Evolutionary conservation across 2,888 invertebrate species (phyloP).

Genomic region (Schizotus pectinicornis): DNA sequence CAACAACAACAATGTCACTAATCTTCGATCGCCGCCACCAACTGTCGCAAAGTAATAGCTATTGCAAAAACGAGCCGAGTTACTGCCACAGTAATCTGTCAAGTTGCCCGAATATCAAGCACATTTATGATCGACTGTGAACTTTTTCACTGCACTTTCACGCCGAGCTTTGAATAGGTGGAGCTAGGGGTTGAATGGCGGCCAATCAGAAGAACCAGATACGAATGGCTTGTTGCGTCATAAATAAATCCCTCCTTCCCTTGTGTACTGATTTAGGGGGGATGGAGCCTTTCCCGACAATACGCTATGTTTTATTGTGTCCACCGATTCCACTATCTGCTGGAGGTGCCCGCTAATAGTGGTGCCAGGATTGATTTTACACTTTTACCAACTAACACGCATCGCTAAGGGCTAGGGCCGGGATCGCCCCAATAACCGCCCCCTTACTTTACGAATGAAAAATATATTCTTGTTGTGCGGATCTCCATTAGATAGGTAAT

Average conservation of each 20-base stretch:
- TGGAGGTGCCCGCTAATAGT: no score
- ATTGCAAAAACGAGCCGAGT: conserved; percentile 13
- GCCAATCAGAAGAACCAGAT: conserved; percentile 51
- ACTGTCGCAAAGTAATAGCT: conserved; percentile 29
- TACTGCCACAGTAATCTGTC: conserved; percentile 41
- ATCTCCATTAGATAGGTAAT: no score
- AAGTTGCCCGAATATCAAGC: conserved; percentile 48
- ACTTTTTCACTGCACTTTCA: conserved; percentile 51
- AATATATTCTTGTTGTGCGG: no score
- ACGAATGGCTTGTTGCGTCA: conserved; percentile 52
- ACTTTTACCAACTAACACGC: not conserved
- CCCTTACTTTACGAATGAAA: no score
- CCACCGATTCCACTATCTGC: conserved; percentile 1
- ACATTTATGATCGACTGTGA: conserved; percentile 56
- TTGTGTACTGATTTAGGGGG: conserved; percentile 35
- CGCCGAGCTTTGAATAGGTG: conserved; percentile 46
- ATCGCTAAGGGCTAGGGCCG: no score
- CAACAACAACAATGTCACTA: conserved; percentile 21
- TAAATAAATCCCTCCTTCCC: conserved; percentile 49
- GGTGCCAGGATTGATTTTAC: not conserved
- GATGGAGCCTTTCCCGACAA: conserved; percentile 35
- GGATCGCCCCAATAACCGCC: no score
- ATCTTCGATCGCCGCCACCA: conserved; percentile 26
- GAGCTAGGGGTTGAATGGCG: conserved; percentile 47
- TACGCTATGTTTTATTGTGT: conserved; percentile 38